Conservation (phyloP, 1,140 invertebrate genomes). For the Forficula auricularia region DNA sequence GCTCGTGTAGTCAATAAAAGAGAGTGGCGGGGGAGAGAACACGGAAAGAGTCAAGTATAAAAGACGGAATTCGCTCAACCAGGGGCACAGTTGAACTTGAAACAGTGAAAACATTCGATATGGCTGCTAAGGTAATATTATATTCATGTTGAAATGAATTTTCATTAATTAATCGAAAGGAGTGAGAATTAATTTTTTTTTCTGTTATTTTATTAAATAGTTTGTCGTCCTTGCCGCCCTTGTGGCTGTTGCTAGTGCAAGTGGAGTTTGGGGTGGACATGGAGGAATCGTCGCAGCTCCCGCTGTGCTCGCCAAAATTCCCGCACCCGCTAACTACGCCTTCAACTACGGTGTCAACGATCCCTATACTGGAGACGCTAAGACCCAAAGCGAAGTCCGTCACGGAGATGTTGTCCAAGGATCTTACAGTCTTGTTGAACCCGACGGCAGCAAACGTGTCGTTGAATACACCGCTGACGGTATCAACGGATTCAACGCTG, state of each 20-base stretch:
- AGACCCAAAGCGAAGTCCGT: conserved; percentile 17
- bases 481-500: conserved; percentile 25
- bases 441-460: conserved; percentile 34
- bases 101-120: conserved; percentile 4
- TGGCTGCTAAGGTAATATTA: no score
- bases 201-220: no score
- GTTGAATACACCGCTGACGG: conserved; percentile 43
- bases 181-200: neutral
- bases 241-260: conserved; percentile 10
- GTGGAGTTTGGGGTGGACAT: neutral
- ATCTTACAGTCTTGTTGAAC: conserved; percentile 24
- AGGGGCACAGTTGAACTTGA: neutral
- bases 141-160: neutral
- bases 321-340: conserved; percentile 7
- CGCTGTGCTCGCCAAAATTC: conserved; percentile 24
- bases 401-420: conserved; percentile 25
- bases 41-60: no score
- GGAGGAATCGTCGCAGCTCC: conserved; percentile 21
- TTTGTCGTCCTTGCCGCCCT: conserved; percentile 11
- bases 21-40: no score
- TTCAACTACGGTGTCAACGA: conserved; percentile 1
- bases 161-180: neutral
- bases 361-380: conserved; percentile 17
- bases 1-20: no score
- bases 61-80: no score